phyloP scores from a whole-genome alignment of 1,140 invertebrate genomes.

The Andricus grossulariae region DNA sequence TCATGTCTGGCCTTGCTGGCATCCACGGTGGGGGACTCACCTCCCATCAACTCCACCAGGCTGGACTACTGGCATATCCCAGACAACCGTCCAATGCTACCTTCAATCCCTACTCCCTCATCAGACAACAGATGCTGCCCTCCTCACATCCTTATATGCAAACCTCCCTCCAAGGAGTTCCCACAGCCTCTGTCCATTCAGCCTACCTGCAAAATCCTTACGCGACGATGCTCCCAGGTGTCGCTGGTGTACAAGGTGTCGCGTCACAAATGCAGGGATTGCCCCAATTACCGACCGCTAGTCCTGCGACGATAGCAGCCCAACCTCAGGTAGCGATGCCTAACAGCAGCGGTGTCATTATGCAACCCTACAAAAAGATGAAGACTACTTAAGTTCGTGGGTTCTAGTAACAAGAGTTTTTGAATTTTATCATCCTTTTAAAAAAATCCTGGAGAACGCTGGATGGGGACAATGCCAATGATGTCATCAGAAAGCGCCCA shows the following conservation, averaged over 20 bases:
- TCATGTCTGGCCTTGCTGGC: constrained; percentile 64
- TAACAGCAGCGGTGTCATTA: constrained; percentile 78
- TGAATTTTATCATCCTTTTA: too few relatives aligned
- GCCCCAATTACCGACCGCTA: constrained; percentile 67
- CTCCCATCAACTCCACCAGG: constrained; percentile 59
- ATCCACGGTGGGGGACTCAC: constrained; percentile 61
- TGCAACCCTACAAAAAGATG: constrained; percentile 91
- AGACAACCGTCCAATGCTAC: constrained; percentile 75
- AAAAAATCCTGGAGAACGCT: too few relatives aligned
- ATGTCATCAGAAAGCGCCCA: too few relatives aligned
- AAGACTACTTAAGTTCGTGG: constrained; percentile 84
- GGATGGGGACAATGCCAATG: too few relatives aligned
- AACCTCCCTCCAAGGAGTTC: constrained; percentile 61
- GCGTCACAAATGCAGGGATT: constrained; percentile 59
- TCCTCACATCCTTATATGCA: constrained; percentile 67
- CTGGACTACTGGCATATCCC: constrained; percentile 77
- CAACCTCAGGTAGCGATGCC: constrained; percentile 69
- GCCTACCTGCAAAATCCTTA: constrained; percentile 72
- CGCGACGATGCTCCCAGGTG: constrained; percentile 62
- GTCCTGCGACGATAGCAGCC: constrained; percentile 70
- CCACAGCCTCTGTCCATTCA: constrained; percentile 74
- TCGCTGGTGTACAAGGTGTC: constrained; percentile 61
- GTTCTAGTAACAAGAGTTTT: too few relatives aligned
- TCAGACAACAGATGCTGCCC: constrained; percentile 74
- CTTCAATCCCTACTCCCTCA: constrained; percentile 76